Evolutionary conservation across 2,113 vertebrate genomes (phyloP).

Genomic region (Callochromis pleurospilus): DNA sequence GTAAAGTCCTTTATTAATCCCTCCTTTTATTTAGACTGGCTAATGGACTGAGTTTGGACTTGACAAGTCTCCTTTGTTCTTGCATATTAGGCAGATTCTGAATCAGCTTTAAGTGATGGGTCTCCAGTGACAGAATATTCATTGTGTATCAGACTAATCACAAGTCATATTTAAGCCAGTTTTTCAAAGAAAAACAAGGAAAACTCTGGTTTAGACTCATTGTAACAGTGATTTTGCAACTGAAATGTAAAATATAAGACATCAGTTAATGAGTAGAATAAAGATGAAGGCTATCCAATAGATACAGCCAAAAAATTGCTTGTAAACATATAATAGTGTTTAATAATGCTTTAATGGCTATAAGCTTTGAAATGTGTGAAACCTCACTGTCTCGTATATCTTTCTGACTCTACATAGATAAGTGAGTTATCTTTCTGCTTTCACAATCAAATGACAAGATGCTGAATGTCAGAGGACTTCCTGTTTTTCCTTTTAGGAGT

Average conservation of each 20-base stretch:
- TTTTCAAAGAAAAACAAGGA: neutral
- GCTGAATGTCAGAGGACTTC: neutral
- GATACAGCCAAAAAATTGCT: neutral
- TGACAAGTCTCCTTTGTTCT: conserved; percentile 1
- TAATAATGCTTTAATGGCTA: neutral
- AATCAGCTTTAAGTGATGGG: neutral
- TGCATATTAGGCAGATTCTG: neutral
- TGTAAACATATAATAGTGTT: neutral
- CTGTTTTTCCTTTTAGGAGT: neutral
- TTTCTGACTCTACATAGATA: neutral
- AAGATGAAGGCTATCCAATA: neutral
- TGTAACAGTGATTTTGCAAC: neutral
- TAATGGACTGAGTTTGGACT: conserved; percentile 24
- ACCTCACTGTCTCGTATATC: neutral
- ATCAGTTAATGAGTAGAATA: neutral
- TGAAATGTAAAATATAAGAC: neutral
- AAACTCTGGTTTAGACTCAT: neutral
- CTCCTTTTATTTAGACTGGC: neutral
- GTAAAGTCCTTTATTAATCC: conserved; percentile 7
- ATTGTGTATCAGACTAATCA: neutral
- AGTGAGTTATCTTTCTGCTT: neutral
- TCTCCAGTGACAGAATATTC: neutral
- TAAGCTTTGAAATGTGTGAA: neutral
- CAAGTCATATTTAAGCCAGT: neutral
- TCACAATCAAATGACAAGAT: neutral